Evolutionary conservation across 2,797 vertebrate genomes (phyloP).

Genomic region (Parauchenoglanis ngamensis): DNA sequence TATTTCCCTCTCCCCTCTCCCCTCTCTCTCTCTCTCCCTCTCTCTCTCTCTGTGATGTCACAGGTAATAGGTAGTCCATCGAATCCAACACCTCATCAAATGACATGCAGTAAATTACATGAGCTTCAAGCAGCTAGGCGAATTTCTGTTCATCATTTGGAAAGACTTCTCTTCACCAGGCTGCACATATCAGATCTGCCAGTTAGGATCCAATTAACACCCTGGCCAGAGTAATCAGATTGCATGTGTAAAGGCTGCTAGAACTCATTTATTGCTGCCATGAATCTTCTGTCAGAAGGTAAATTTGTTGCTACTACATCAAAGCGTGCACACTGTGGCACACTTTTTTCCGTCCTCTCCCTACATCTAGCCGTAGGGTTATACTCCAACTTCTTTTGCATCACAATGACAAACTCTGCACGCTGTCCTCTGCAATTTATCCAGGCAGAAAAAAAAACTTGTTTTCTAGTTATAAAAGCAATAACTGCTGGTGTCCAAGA

Average conservation of each 20-base stretch:
- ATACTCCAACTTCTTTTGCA: constrained; percentile 91
- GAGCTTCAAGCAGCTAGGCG: constrained; percentile 98
- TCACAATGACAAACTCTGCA: constrained; percentile 83
- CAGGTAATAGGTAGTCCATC: constrained; percentile 97
- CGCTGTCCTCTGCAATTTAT: constrained; percentile 88
- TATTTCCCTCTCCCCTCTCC: not conserved
- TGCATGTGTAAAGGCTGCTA: constrained; percentile 92
- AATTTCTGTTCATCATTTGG: constrained; percentile 99
- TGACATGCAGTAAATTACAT: constrained; percentile 99
- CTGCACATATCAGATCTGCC: constrained; percentile 98
- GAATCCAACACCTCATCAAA: constrained; percentile 98
- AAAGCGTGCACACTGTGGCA: constrained; percentile 74
- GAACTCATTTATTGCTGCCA: constrained; percentile 97
- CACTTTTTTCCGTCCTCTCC: constrained; percentile 50
- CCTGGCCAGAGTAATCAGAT: constrained; percentile 99
- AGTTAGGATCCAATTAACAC: constrained; percentile 99
- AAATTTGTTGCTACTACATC: constrained; percentile 98
- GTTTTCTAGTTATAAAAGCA: constrained; percentile 89
- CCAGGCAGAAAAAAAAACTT: constrained; percentile 72
- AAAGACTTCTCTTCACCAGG: constrained; percentile 92
- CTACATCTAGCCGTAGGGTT: constrained; percentile 83
- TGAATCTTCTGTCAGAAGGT: constrained; percentile 98
- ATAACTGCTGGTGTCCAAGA: constrained; percentile 81
- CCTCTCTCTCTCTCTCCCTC: constrained; percentile 70
- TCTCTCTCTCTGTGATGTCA: constrained; percentile 85